Evolutionary conservation across 2,113 vertebrate genomes (phyloP).

Genomic region (Tor tambroides): DNA sequence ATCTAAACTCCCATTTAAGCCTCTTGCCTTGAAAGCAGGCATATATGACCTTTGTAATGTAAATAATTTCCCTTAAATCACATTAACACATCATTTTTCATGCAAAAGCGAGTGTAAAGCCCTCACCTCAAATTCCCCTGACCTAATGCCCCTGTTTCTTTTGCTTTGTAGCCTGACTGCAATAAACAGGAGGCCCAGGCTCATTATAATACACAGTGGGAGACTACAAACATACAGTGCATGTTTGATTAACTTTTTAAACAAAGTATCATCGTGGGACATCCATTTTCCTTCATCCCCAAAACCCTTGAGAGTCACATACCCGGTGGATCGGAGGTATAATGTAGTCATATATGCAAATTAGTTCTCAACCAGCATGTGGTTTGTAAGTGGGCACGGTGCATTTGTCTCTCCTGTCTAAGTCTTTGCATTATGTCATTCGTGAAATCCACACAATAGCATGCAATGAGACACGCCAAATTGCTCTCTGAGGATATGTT

Average conservation of each 20-base stretch:
- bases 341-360: conserved; percentile 45
- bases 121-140: conserved; percentile 6
- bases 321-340: conserved; percentile 3
- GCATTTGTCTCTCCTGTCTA: conserved; percentile 29
- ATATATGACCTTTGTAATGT: conserved; percentile 27
- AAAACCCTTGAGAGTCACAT: conserved; percentile 14
- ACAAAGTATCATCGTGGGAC: conserved; percentile 25
- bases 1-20: conserved; percentile 14
- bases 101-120: background rate
- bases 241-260: conserved; percentile 49
- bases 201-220: conserved; percentile 43
- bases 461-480: conserved; percentile 36
- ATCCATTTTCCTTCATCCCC: conserved; percentile 25
- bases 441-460: conserved; percentile 30
- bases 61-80: conserved; percentile 41
- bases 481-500: conserved; percentile 39
- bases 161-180: background rate
- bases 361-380: conserved; percentile 5
- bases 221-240: conserved; percentile 14
- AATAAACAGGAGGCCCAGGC: background rate
- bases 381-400: conserved; percentile 29
- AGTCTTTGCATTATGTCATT: conserved; percentile 15
- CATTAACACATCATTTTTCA: conserved; percentile 7
- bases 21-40: conserved; percentile 22
- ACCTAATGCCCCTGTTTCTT: background rate